A percentile compares a stretch with the other conserved stretches of the same genome.
Evolutionary conservation across 2,888 invertebrate genomes (phyloP).

Genomic region (Reticulitermes lucifugus): DNA sequence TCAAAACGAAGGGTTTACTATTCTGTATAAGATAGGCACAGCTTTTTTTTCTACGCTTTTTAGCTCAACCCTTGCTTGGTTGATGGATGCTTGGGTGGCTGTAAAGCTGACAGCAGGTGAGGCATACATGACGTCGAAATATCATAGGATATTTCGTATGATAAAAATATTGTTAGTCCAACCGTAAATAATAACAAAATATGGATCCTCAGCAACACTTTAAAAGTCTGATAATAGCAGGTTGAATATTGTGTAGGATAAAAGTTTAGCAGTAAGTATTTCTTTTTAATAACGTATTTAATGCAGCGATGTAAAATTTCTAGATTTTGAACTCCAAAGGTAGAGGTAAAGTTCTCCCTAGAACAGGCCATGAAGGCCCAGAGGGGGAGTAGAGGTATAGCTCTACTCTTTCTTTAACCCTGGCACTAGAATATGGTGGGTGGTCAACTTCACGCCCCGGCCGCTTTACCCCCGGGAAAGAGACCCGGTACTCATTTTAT

Average conservation of each 20-base stretch:
- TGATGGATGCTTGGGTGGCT: constrained; percentile 3
- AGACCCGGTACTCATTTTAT: no score
- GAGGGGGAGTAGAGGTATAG: no score
- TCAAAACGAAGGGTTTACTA: neutral
- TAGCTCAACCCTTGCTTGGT: neutral
- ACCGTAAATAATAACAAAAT: neutral
- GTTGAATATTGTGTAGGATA: neutral
- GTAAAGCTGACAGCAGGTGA: neutral
- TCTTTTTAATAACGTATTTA: no score
- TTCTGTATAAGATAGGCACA: neutral
- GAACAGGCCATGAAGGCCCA: no score
- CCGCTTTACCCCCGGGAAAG: no score
- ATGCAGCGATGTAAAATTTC: no score
- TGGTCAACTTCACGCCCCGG: no score
- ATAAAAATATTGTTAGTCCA: neutral
- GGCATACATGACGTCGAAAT: neutral
- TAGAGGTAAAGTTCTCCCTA: no score
- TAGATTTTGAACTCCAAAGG: no score
- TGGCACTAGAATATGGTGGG: no score
- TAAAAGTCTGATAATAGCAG: neutral
- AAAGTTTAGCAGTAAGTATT: no score
- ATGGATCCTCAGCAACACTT: neutral
- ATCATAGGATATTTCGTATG: neutral
- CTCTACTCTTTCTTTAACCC: no score
- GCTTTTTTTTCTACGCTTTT: neutral